Conservation (phyloP, 2,113 vertebrate species). For the Excalfactoria chinensis region DNA sequence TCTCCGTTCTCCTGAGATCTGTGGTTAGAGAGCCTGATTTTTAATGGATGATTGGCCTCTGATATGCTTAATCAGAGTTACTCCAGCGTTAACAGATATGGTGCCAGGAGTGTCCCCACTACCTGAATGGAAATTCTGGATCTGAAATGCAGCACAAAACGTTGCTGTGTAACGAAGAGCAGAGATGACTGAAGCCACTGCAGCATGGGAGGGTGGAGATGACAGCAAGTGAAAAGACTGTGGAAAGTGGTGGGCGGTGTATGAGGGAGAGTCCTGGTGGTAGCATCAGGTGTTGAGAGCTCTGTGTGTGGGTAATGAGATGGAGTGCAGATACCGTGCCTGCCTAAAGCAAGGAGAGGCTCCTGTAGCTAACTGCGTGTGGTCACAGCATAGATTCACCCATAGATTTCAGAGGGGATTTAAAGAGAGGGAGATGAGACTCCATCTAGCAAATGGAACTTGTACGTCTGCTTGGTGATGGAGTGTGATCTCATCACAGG, state of each 20-base stretch:
- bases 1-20: neutral
- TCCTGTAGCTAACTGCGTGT: neutral
- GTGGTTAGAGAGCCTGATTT: neutral
- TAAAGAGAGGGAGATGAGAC: neutral
- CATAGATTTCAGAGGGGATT: neutral
- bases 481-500: neutral
- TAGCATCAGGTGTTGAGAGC: neutral
- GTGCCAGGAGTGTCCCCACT: neutral
- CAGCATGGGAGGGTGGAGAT: neutral
- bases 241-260: neutral
- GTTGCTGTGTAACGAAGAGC: neutral
- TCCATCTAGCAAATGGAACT: neutral
- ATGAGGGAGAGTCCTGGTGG: neutral
- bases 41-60: constrained; percentile 27
- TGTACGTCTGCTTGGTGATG: rapidly evolving
- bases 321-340: neutral
- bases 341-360: neutral
- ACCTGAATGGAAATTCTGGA: neutral
- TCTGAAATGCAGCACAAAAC: neutral
- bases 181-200: neutral
- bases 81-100: neutral
- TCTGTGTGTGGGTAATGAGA: rapidly evolving
- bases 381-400: neutral
- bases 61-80: neutral
- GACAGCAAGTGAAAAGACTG: neutral